These are phyloP conservation scores for Antedon mediterranea DNA, from an alignment of 53 echinoderm and acorn worm genomes.

Conservation along the genomic window DNA sequence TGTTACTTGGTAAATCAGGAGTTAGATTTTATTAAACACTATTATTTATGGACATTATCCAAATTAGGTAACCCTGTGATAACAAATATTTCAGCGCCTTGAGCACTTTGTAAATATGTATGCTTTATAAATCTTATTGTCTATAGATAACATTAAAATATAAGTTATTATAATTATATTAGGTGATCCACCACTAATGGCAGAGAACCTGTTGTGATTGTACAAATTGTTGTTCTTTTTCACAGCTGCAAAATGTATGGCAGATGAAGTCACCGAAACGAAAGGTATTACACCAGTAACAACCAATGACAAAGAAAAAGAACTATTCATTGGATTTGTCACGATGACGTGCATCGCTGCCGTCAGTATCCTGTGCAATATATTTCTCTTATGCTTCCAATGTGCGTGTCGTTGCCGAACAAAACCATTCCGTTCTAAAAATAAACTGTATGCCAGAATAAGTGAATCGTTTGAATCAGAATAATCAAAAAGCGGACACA, in stretches of 20 bases:
- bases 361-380: constrained; percentile 62
- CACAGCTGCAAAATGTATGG: not conserved
- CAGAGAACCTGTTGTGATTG: too few relatives aligned
- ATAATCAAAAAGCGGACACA: not conserved
- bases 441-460: not conserved
- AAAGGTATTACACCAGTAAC: not conserved
- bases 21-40: too few relatives aligned
- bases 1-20: too few relatives aligned
- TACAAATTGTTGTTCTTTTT: not conserved
- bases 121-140: too few relatives aligned
- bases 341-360: constrained; percentile 12
- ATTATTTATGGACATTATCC: too few relatives aligned
- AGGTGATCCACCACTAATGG: too few relatives aligned
- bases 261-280: not conserved
- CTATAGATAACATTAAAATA: too few relatives aligned
- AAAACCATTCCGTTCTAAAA: constrained; percentile 6
- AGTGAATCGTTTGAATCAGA: not conserved
- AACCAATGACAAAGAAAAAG: constrained; percentile 16
- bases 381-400: constrained; percentile 55
- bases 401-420: constrained; percentile 47
- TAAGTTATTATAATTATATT: too few relatives aligned
- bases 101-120: too few relatives aligned
- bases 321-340: constrained; percentile 10
- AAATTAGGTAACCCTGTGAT: too few relatives aligned
- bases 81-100: too few relatives aligned